Conservation (phyloP, 2,797 vertebrate species). For the Taeniopygia guttata region DNA sequence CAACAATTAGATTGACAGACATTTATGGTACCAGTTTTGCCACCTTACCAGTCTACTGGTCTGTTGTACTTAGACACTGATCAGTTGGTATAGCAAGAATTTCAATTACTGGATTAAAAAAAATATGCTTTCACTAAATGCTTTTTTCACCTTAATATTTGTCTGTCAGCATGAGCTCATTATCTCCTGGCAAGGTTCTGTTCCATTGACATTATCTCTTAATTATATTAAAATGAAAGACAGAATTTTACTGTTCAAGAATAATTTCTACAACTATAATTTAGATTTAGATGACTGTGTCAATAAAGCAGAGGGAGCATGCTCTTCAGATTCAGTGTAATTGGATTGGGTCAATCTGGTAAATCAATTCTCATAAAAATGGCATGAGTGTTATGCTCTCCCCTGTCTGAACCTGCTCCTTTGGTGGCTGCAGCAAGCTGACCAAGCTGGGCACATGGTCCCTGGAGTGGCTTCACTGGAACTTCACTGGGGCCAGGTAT, state of each 20-base stretch:
- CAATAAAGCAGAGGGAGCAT: constrained; percentile 1
- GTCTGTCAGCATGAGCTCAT: constrained; percentile 43
- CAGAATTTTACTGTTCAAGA: neutral
- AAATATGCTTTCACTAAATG: neutral
- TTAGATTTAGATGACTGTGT: neutral
- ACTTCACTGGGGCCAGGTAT: neutral
- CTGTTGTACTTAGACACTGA: neutral
- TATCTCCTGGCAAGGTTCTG: constrained; percentile 49
- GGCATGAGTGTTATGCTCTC: neutral
- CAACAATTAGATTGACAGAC: neutral
- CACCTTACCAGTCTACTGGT: neutral
- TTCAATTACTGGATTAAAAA: neutral
- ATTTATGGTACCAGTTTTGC: neutral
- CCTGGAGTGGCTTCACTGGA: neutral
- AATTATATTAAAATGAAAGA: constrained; percentile 49
- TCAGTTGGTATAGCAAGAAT: neutral
- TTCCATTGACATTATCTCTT: constrained; percentile 41
- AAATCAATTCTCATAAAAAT: neutral
- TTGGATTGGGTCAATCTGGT: neutral
- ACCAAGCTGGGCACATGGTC: neutral
- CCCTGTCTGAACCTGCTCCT: neutral
- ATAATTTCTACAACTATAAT: neutral
- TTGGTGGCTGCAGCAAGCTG: neutral
- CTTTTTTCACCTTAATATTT: constrained; percentile 46
- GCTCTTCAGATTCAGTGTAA: neutral